Evolutionary conservation across 1,140 invertebrate species (phyloP).

Genomic region (Heliconius eleuchia): DNA sequence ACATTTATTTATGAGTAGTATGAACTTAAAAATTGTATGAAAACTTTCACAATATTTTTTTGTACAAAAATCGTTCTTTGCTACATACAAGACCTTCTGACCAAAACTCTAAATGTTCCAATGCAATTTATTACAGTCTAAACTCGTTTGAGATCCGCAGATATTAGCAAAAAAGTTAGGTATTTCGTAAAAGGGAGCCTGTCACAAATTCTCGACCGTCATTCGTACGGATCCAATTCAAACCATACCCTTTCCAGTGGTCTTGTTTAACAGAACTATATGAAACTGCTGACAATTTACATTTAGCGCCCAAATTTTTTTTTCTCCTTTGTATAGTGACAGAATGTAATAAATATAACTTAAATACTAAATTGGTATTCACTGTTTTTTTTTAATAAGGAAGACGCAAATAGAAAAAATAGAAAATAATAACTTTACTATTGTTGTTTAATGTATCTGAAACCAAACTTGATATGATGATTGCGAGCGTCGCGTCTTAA

Average conservation of each 20-base stretch:
- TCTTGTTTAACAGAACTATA: constrained; percentile 13
- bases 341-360: background rate
- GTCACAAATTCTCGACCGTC: background rate
- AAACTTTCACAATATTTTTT: background rate
- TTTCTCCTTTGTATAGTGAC: background rate
- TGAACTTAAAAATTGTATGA: background rate
- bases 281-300: constrained; percentile 16
- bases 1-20: too few species aligned
- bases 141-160: background rate
- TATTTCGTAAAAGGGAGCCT: constrained; percentile 3
- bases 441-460: too few species aligned
- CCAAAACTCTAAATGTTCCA: background rate
- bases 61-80: background rate
- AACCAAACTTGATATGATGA: too few species aligned
- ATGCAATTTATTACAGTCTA: constrained; percentile 3
- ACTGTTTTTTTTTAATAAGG: too few species aligned
- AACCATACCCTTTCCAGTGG: constrained; percentile 11
- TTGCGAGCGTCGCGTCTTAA: too few species aligned
- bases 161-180: constrained; percentile 15
- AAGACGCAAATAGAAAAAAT: too few species aligned
- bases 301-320: background rate
- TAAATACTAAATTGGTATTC: too few species aligned
- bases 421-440: too few species aligned
- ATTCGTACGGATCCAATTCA: constrained; percentile 6
- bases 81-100: background rate